A percentile compares a stretch with the other conserved stretches of the same genome.
These are phyloP conservation scores for Leguminivora glycinivorella DNA, from an alignment of 1,140 invertebrate genomes.

Conservation along the genomic window DNA sequence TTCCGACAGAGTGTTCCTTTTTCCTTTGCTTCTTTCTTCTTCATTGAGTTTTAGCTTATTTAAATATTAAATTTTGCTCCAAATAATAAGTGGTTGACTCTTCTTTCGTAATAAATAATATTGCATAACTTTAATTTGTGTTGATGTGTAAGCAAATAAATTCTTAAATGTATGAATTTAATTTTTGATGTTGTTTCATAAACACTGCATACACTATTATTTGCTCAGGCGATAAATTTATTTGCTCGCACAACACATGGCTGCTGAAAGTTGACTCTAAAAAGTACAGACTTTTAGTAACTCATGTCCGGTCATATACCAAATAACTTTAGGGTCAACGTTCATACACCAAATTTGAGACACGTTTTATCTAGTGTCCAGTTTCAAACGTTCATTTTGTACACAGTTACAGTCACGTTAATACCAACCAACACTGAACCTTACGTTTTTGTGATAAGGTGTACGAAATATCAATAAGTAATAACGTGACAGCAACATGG, in stretches of 20 bases:
- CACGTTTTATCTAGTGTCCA: too few relatives aligned
- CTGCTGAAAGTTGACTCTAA: background rate
- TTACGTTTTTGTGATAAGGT: too few relatives aligned
- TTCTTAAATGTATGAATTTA: background rate
- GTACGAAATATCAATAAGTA: too few relatives aligned
- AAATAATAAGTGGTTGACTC: conserved; percentile 22
- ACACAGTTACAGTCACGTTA: background rate
- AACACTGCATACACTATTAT: too few relatives aligned
- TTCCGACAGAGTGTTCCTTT: background rate
- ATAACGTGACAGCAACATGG: too few relatives aligned
- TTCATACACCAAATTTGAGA: background rate
- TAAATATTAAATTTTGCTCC: conserved; percentile 11
- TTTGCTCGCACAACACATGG: background rate
- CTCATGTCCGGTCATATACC: too few relatives aligned
- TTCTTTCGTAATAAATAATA: background rate
- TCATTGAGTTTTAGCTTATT: too few relatives aligned
- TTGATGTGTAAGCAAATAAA: background rate
- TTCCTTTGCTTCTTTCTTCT: background rate
- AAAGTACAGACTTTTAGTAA: background rate
- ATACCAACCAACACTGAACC: background rate
- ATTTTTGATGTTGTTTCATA: too few relatives aligned
- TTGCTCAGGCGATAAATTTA: too few relatives aligned
- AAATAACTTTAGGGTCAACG: background rate
- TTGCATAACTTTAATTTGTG: background rate
- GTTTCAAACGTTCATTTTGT: background rate